phyloP scores from a whole-genome alignment of 2,888 invertebrate genomes.

The Oscheius sp. region DNA sequence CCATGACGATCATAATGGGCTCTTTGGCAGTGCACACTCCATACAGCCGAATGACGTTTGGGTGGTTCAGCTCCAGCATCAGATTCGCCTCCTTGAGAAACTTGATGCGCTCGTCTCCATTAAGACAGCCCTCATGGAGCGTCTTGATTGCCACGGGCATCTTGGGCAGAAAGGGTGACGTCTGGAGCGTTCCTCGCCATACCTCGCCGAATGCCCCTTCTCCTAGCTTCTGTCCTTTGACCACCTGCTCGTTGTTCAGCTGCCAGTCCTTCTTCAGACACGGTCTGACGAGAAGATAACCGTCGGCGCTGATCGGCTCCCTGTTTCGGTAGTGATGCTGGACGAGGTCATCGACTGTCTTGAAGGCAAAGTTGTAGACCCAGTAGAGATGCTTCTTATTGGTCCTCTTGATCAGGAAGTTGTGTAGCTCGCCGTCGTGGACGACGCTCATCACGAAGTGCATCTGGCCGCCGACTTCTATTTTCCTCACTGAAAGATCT shows the following conservation, averaged over 20 bases:
- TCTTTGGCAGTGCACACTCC: conserved; percentile 79
- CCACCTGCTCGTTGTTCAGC: conserved; percentile 54
- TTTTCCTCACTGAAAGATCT: conserved; percentile 42
- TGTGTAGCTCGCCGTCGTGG: conserved; percentile 33
- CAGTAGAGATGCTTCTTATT: conserved; percentile 55
- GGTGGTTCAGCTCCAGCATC: conserved; percentile 95
- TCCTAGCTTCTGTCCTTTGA: conserved; percentile 40
- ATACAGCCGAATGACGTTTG: conserved; percentile 91
- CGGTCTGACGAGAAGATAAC: conserved; percentile 16
- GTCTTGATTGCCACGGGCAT: conserved; percentile 56
- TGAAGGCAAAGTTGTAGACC: conserved; percentile 53
- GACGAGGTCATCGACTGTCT: conserved; percentile 50
- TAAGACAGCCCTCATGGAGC: conserved; percentile 84
- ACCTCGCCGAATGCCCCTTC: conserved; percentile 58
- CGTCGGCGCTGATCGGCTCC: conserved; percentile 36
- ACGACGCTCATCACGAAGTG: conserved; percentile 47
- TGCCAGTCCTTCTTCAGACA: conserved; percentile 50
- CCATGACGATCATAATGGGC: conserved; percentile 60
- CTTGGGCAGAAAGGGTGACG: conserved; percentile 44
- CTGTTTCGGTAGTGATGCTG: conserved; percentile 48
- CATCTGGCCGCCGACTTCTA: conserved; percentile 39
- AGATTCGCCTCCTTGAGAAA: conserved; percentile 96
- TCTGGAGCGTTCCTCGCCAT: conserved; percentile 43
- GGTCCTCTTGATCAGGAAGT: conserved; percentile 51
- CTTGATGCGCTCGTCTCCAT: conserved; percentile 94